Evolutionary conservation across 2,797 vertebrate genomes (phyloP).

Genomic region (Gila robusta): DNA sequence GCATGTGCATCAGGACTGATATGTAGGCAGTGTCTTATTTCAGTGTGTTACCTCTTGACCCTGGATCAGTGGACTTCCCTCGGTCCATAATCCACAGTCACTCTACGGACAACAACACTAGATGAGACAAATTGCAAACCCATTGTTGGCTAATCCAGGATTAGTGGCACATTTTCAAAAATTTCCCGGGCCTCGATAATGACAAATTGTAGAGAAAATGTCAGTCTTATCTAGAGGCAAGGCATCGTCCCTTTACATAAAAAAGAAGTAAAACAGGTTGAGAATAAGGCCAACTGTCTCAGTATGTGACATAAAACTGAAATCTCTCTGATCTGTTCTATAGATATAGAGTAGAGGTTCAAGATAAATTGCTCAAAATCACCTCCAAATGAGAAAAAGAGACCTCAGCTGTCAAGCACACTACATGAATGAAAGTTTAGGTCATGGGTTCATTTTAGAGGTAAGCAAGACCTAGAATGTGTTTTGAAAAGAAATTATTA

Average conservation of each 20-base stretch:
- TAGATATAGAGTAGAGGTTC: not conserved
- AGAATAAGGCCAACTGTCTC: constrained; percentile 24
- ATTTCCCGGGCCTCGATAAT: constrained; percentile 17
- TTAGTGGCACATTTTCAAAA: constrained; percentile 57
- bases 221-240: constrained; percentile 23
- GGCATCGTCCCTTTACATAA: not conserved
- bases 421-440: not conserved
- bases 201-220: constrained; percentile 35
- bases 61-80: constrained; percentile 48
- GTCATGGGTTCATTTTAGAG: not conserved
- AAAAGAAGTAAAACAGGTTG: constrained; percentile 31
- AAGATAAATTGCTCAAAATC: not conserved
- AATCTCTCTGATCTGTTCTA: not conserved
- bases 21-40: constrained; percentile 23
- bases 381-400: not conserved
- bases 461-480: constrained; percentile 3
- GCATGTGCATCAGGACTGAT: constrained; percentile 19
- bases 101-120: constrained; percentile 24
- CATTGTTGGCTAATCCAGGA: constrained; percentile 62
- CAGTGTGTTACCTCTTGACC: constrained; percentile 39
- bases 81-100: constrained; percentile 51
- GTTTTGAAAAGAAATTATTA: not conserved
- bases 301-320: not conserved
- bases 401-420: constrained; percentile 32
- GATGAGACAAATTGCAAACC: constrained; percentile 46